Conservation (phyloP, 92 coral and sea anemone species). For the Siderastrea radians region DNA sequence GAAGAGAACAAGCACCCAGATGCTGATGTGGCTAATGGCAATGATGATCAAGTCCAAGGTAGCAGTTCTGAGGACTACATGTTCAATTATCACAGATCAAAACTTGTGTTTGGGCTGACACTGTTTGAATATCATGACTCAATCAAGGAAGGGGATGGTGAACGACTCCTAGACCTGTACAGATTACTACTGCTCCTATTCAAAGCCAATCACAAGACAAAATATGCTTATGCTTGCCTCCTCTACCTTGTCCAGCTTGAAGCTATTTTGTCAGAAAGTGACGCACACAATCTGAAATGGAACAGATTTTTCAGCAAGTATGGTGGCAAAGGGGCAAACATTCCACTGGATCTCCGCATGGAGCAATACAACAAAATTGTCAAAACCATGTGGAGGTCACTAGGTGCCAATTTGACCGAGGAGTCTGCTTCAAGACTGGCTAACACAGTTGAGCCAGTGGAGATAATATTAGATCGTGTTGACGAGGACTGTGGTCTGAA, state of each 20-base stretch:
- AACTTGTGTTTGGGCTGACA: too few species aligned
- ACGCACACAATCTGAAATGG: constrained; percentile 35
- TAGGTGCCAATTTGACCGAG: constrained; percentile 60
- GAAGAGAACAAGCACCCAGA: too few species aligned
- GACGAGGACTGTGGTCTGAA: constrained; percentile 60
- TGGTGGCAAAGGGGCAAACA: constrained; percentile 40
- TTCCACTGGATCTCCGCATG: constrained; percentile 62
- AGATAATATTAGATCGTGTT: constrained; percentile 36
- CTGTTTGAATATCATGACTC: too few species aligned
- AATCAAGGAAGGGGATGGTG: too few species aligned
- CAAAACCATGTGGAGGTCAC: constrained; percentile 46
- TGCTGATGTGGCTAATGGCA: too few species aligned
- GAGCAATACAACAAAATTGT: constrained; percentile 58
- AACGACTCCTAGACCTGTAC: too few species aligned
- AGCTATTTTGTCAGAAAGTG: constrained; percentile 23
- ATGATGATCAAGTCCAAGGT: too few species aligned
- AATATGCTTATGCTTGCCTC: too few species aligned
- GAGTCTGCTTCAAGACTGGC: constrained; percentile 68
- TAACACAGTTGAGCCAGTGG: constrained; percentile 41
- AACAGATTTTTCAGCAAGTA: constrained; percentile 36
- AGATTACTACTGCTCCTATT: too few species aligned
- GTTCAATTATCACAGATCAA: too few species aligned
- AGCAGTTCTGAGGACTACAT: too few species aligned
- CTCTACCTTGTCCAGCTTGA: constrained; percentile 20
- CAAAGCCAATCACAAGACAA: too few species aligned